These are phyloP conservation scores for Lytechinus pictus DNA, from an alignment of 35 echinoderm and acorn worm genomes.

Conservation along the genomic window DNA sequence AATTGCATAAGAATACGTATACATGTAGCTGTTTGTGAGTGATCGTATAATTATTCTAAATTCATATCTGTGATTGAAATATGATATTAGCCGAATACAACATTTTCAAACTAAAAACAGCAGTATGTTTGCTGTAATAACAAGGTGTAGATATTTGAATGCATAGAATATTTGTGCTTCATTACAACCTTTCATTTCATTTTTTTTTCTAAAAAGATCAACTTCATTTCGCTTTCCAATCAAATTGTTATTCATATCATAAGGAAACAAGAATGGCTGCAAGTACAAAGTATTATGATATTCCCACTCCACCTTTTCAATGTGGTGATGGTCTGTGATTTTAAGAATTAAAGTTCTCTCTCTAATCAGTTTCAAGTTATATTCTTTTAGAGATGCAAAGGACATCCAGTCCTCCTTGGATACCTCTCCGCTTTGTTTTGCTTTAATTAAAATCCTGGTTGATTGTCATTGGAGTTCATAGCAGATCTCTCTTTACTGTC, in stretches of 20 bases:
- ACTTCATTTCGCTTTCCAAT: not conserved
- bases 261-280: not conserved
- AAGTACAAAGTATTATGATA: not conserved
- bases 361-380: not conserved
- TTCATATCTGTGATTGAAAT: not conserved
- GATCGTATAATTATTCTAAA: not conserved
- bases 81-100: not conserved
- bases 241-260: not conserved
- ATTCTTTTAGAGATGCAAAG: not conserved
- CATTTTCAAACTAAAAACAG: not conserved
- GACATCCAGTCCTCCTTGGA: not conserved
- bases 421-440: not conserved
- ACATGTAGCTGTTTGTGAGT: not conserved
- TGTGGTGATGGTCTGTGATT: not conserved
- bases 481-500: not conserved
- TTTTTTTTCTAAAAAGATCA: not conserved
- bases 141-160: not conserved
- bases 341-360: not conserved
- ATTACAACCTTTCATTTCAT: not conserved
- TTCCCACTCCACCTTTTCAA: not conserved
- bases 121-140: not conserved
- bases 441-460: not conserved
- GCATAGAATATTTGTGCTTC: not conserved
- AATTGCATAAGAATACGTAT: not conserved
- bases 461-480: not conserved